Evolutionary conservation across 2,888 invertebrate genomes (phyloP).

Genomic region (Drosophila melanocephala): DNA sequence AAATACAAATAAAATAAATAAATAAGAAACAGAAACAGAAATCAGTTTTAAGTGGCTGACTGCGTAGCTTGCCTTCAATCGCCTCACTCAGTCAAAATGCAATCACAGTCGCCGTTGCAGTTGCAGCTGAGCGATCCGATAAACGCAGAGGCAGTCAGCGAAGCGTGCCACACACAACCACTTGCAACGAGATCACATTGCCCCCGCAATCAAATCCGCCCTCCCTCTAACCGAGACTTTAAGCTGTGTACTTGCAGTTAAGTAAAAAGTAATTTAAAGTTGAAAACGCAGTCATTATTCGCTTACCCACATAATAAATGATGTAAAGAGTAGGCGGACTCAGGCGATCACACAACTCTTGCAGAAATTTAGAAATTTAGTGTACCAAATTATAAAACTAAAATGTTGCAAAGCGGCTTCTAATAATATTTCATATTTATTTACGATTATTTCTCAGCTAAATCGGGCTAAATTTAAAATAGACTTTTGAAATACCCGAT

Average conservation of each 20-base stretch:
- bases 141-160: constrained; percentile 67
- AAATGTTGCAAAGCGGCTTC: constrained; percentile 40
- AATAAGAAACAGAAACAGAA: constrained; percentile 21
- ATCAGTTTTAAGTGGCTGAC: constrained; percentile 18
- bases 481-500: constrained; percentile 10
- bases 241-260: constrained; percentile 12
- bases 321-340: constrained; percentile 70
- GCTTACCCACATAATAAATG: constrained; percentile 75
- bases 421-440: constrained; percentile 43
- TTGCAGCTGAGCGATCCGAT: constrained; percentile 66
- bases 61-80: constrained; percentile 35
- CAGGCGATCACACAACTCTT: background rate
- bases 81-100: constrained; percentile 36
- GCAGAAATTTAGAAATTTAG: constrained; percentile 18
- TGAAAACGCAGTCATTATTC: constrained; percentile 52
- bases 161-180: constrained; percentile 67
- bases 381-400: constrained; percentile 28
- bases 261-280: constrained; percentile 59
- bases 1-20: background rate
- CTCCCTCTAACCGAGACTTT: background rate
- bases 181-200: constrained; percentile 31
- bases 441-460: constrained; percentile 25
- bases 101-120: constrained; percentile 41
- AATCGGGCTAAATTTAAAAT: constrained; percentile 2
- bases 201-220: background rate